phyloP scores from a whole-genome alignment of 2,888 invertebrate species.

The Amphipyra berbera region DNA sequence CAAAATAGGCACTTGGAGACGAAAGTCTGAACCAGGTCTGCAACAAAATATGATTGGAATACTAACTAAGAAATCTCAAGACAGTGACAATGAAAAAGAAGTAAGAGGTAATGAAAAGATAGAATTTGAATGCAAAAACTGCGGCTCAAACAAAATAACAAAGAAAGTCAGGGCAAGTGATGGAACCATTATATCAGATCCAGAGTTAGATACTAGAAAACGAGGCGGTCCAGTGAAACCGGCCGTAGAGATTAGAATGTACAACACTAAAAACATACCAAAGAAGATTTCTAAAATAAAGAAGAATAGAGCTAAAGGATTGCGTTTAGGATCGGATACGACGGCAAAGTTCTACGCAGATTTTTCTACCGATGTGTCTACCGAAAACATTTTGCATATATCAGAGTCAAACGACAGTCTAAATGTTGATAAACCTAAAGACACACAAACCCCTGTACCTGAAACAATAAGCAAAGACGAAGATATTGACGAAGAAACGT shows the following conservation, averaged over 20 bases:
- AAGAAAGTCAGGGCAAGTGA: conserved; percentile 74
- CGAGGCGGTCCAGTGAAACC: conserved; percentile 65
- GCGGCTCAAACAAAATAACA: conserved; percentile 84
- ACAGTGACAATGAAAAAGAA: conserved; percentile 80
- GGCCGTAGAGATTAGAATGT: conserved; percentile 90
- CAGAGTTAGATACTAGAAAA: conserved; percentile 78
- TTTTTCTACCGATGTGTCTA: conserved; percentile 91
- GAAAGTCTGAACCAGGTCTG: conserved; percentile 93
- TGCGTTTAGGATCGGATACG: conserved; percentile 84
- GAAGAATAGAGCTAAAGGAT: conserved; percentile 91
- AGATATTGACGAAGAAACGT: conserved; percentile 86
- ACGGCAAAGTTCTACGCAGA: conserved; percentile 92
- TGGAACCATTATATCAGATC: conserved; percentile 77
- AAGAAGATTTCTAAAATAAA: conserved; percentile 93
- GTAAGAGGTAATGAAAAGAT: conserved; percentile 81
- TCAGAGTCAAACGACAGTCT: conserved; percentile 92
- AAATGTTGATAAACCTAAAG: conserved; percentile 80
- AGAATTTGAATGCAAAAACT: conserved; percentile 85
- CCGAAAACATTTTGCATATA: conserved; percentile 90
- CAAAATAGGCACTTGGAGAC: conserved; percentile 91
- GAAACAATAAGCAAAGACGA: conserved; percentile 82
- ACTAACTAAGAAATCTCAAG: conserved; percentile 76
- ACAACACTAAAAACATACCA: conserved; percentile 92
- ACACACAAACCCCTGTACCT: conserved; percentile 61
- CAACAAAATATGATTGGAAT: conserved; percentile 79